Percentiles rank a stretch among this genome's conserved stretches.
Conservation (phyloP, 2,113 vertebrate genomes). For the Callithrix jacchus region DNA sequence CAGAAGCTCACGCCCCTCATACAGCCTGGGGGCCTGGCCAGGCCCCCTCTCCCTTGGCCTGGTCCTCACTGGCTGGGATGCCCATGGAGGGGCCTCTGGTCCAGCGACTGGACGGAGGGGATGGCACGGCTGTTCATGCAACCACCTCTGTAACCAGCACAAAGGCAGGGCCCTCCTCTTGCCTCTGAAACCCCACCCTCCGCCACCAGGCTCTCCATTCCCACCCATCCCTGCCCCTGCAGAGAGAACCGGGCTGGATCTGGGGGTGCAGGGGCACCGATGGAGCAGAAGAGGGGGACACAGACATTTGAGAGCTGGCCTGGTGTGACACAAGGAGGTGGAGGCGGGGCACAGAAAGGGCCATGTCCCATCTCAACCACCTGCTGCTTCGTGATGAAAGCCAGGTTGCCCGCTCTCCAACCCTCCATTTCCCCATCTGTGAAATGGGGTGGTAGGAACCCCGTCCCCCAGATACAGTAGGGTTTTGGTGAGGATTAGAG, state of each 20-base stretch:
- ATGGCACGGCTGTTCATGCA: fast-evolving
- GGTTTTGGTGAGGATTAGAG: not conserved
- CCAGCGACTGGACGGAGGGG: not conserved
- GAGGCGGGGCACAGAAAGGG: not conserved
- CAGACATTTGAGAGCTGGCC: not conserved
- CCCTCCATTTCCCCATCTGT: not conserved
- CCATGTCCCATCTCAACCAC: not conserved
- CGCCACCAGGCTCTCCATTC: not conserved
- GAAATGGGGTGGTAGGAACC: not conserved
- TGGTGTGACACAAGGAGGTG: not conserved
- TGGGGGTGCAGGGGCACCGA: not conserved
- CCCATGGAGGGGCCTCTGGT: not conserved
- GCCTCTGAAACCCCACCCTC: not conserved
- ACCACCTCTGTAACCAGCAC: fast-evolving
- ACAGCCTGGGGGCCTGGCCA: not conserved
- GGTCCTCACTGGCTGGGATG: not conserved
- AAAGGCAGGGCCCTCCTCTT: not conserved
- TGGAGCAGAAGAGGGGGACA: not conserved
- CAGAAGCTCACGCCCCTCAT: not conserved
- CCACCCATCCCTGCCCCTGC: not conserved
- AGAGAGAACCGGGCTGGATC: not conserved
- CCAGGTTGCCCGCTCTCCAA: not conserved
- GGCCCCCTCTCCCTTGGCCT: not conserved
- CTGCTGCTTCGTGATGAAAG: not conserved
- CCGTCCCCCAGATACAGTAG: not conserved